A percentile compares a stretch with the other conserved stretches of the same genome.
phyloP scores from a whole-genome alignment of 2,888 invertebrate genomes.

The Epinotia brunnichana region DNA sequence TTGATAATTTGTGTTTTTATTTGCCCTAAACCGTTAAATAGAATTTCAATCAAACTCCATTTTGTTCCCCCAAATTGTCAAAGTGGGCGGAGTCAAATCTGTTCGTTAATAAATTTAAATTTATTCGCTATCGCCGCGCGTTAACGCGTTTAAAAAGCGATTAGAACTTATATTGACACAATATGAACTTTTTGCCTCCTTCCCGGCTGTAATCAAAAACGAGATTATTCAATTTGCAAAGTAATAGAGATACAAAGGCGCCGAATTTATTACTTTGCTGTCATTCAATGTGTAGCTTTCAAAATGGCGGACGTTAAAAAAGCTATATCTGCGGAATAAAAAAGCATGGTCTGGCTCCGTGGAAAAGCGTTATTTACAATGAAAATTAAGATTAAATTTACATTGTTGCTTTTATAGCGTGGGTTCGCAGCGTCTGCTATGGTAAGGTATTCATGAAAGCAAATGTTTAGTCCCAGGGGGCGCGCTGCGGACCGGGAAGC shows the following conservation, averaged over 20 bases:
- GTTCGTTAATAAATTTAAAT: slow-evolving; percentile 82
- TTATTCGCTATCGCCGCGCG: slow-evolving; percentile 78
- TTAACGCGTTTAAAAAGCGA: slow-evolving; percentile 84
- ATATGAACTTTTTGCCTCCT: slow-evolving; percentile 79
- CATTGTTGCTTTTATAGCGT: slow-evolving; percentile 73
- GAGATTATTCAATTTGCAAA: slow-evolving; percentile 77
- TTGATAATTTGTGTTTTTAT: slow-evolving; percentile 31
- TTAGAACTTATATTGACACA: slow-evolving; percentile 84
- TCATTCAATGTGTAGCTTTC: slow-evolving; percentile 44
- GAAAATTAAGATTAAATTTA: slow-evolving; percentile 77
- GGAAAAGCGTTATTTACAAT: slow-evolving; percentile 63
- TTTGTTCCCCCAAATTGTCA: slow-evolving; percentile 74
- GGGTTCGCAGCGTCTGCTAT: slow-evolving; percentile 69
- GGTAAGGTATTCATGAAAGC: slow-evolving; percentile 80
- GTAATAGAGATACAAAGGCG: slow-evolving; percentile 42
- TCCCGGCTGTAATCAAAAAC: slow-evolving; percentile 69
- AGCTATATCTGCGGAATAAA: slow-evolving; percentile 45
- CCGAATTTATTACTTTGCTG: slow-evolving; percentile 52
- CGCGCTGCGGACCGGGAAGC: slow-evolving; percentile 44
- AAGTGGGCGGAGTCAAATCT: slow-evolving; percentile 71
- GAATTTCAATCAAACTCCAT: slow-evolving; percentile 64
- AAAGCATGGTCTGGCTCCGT: slow-evolving; percentile 46
- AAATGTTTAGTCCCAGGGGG: slow-evolving; percentile 74
- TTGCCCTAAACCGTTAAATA: slow-evolving; percentile 29
- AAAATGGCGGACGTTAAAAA: slow-evolving; percentile 36